Evolutionary conservation across 2,797 vertebrate genomes (phyloP).

Genomic region (Dryobates pubescens): DNA sequence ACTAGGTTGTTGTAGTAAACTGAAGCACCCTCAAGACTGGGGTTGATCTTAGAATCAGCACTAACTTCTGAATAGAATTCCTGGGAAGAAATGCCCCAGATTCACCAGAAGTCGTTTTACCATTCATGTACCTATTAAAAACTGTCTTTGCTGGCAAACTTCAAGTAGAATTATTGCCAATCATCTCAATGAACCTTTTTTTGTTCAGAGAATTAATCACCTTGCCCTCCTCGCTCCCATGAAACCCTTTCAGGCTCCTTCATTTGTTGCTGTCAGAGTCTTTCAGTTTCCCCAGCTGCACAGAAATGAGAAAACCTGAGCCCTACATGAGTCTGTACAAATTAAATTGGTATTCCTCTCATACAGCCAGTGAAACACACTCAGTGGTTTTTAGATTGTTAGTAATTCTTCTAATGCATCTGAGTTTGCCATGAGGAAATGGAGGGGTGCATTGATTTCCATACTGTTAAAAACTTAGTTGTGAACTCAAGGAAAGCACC

Average conservation of each 20-base stretch:
- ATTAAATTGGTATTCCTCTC: background rate
- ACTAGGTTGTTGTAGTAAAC: too few species aligned
- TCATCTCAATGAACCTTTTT: background rate
- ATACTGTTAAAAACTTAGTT: background rate
- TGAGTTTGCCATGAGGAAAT: background rate
- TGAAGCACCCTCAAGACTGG: background rate
- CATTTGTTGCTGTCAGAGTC: background rate
- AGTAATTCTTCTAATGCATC: background rate
- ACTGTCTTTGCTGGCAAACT: background rate
- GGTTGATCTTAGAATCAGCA: background rate
- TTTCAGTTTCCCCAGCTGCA: background rate
- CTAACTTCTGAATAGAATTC: accelerated
- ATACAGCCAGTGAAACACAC: background rate
- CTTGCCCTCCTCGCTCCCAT: background rate
- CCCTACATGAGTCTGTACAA: background rate
- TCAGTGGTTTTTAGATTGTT: background rate
- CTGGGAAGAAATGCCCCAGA: background rate
- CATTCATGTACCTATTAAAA: background rate
- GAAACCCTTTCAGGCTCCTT: background rate
- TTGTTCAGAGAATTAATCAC: background rate
- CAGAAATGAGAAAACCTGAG: background rate
- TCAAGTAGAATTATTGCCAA: background rate
- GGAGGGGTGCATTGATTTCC: background rate
- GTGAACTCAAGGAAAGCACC: background rate
- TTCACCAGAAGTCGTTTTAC: background rate